phyloP scores from a whole-genome alignment of 2,113 vertebrate genomes.

The Heloderma charlesbogerti region DNA sequence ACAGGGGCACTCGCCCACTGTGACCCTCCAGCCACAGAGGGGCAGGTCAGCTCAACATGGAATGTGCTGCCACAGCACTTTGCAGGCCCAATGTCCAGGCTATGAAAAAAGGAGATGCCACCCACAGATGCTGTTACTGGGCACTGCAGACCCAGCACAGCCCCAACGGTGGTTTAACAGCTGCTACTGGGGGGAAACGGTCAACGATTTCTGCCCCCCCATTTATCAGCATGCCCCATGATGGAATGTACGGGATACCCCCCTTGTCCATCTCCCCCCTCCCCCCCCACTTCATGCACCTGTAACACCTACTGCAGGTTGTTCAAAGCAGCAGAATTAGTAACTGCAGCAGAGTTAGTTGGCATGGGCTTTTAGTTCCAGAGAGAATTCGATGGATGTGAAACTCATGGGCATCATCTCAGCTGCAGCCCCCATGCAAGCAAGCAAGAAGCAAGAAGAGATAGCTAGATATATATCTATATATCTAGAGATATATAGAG shows the following conservation, averaged over 20 bases:
- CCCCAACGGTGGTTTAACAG: conserved; percentile 16
- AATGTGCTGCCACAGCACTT: background rate
- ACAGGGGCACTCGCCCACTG: background rate
- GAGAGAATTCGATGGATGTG: conserved; percentile 78
- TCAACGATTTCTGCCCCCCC: background rate
- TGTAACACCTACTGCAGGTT: conserved; percentile 59
- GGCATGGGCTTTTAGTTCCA: conserved; percentile 62
- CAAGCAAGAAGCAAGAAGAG: conserved; percentile 90
- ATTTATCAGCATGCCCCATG: conserved; percentile 74
- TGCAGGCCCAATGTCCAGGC: background rate
- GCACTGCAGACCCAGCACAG: background rate
- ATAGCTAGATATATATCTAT: background rate
- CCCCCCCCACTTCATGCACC: conserved; percentile 77
- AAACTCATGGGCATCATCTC: conserved; percentile 78
- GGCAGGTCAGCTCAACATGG: background rate
- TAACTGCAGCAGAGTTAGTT: conserved; percentile 81
- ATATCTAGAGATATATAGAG: conserved; percentile 6
- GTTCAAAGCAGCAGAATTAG: conserved; percentile 76
- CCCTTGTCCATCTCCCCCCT: conserved; percentile 15
- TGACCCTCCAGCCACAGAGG: background rate
- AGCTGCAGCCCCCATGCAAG: conserved; percentile 95
- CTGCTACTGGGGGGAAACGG: background rate
- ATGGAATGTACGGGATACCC: conserved; percentile 50
- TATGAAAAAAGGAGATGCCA: rapidly evolving
- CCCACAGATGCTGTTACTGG: background rate